phyloP scores from a whole-genome alignment of 2,797 vertebrate species.

The Carduelis carduelis region DNA sequence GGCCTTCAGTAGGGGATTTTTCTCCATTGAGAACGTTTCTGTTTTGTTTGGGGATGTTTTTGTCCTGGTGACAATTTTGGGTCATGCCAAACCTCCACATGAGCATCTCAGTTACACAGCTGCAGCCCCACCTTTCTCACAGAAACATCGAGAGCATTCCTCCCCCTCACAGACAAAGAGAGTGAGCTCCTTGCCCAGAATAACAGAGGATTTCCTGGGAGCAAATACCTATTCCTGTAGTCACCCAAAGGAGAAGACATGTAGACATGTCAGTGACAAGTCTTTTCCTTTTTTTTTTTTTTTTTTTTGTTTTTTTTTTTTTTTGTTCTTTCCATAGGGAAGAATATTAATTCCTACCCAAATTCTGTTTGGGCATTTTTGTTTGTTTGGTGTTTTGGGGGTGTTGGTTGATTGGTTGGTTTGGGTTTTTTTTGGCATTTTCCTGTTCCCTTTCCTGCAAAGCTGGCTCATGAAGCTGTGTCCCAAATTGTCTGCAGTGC shows the following conservation, averaged over 20 bases:
- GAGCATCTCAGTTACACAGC: not conserved
- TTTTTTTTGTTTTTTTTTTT: not conserved
- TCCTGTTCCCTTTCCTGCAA: not conserved
- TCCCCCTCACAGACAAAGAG: not conserved
- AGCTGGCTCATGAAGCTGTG: not conserved
- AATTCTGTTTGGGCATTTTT: not conserved
- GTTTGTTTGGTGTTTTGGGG: not conserved
- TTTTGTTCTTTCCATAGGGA: not conserved
- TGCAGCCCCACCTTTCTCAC: constrained; percentile 1
- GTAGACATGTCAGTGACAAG: not conserved
- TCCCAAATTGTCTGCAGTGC: not conserved
- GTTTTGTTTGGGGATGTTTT: not conserved
- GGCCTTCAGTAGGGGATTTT: not conserved
- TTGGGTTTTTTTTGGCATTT: not conserved
- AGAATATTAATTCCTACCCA: not conserved
- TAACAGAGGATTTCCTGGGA: constrained; percentile 16
- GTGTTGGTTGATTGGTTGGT: no score
- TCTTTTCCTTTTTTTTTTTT: not conserved
- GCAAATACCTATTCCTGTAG: not conserved
- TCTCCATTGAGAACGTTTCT: not conserved
- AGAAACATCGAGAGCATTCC: not conserved
- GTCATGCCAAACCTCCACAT: not conserved
- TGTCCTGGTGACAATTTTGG: not conserved
- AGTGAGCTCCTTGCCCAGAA: not conserved
- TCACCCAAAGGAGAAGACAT: not conserved